Percentiles rank a stretch among this genome's conserved stretches.
Conservation (phyloP, 2,113 vertebrate genomes). For the human region GRCh38 chr18:78183001-78183500, state of each 20-base stretch:
- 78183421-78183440: neutral
- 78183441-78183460: neutral
- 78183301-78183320: neutral
- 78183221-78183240: neutral
- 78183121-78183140: neutral
- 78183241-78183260: neutral
- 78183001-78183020: accelerated
- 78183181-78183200: neutral
- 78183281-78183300: neutral
- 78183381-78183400: neutral
- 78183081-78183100: no score
- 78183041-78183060: neutral
- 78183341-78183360: no score
- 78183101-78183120: neutral
- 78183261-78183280: neutral
- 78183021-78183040: neutral
- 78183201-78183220: no score
- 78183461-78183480: neutral
- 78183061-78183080: neutral
- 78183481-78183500: neutral
- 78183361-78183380: neutral
- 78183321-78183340: no score
- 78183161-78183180: neutral
- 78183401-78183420: neutral
- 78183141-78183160: no score